These are phyloP conservation scores for Serinus canaria DNA, from an alignment of 2,113 vertebrate genomes.

Conservation along the genomic window DNA sequence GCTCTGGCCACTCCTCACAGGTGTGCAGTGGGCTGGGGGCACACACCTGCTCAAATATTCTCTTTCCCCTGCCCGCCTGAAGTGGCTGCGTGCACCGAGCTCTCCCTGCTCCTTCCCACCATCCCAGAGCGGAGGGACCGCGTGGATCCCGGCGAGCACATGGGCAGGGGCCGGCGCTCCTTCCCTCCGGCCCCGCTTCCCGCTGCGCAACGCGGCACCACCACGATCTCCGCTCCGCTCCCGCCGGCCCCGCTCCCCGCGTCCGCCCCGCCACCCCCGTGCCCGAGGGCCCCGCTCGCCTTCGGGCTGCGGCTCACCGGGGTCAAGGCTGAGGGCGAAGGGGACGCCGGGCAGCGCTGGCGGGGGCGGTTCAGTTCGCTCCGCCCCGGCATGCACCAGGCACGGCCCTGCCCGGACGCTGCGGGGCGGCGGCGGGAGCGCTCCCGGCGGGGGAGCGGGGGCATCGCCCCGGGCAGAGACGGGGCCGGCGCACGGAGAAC, in stretches of 20 bases:
- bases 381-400: background rate
- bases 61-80: too few species aligned
- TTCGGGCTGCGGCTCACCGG: background rate
- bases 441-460: too few species aligned
- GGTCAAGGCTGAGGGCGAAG: conserved; percentile 23
- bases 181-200: background rate
- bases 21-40: background rate
- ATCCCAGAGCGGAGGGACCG: background rate
- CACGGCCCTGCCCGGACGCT: background rate
- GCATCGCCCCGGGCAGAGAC: too few species aligned
- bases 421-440: background rate
- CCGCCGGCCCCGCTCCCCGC: background rate
- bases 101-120: background rate
- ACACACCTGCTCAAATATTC: background rate
- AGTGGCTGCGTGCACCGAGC: background rate
- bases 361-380: background rate
- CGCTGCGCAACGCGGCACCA: background rate
- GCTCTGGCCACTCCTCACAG: background rate
- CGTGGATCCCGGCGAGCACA: background rate
- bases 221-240: background rate
- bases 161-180: background rate
- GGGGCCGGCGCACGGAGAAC: background rate
- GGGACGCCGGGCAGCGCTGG: background rate
- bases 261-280: background rate
- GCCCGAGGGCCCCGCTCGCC: background rate